Percentiles rank a stretch among this genome's conserved stretches.
Conservation (phyloP, 2,113 vertebrate species). For the Gallinago paraguaiae region DNA sequence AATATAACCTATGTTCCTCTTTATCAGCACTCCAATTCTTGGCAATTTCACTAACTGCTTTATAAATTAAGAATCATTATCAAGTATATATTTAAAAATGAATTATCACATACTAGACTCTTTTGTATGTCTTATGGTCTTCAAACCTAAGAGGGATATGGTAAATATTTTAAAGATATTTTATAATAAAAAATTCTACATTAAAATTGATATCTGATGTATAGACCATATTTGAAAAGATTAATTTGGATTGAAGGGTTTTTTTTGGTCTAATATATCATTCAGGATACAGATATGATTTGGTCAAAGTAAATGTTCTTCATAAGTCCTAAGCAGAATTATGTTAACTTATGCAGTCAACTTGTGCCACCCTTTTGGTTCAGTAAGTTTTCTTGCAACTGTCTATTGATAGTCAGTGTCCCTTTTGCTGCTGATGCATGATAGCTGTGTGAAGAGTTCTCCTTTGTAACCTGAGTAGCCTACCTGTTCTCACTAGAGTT, state of each 20-base stretch:
- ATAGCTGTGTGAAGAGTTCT: background rate
- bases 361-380: background rate
- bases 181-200: background rate
- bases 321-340: background rate
- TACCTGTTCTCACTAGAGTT: background rate
- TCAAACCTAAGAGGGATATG: background rate
- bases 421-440: background rate
- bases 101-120: background rate
- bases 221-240: background rate
- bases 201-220: background rate
- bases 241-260: background rate
- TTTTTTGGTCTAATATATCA: background rate
- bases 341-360: background rate
- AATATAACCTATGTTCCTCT: background rate
- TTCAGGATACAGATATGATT: background rate
- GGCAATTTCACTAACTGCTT: background rate
- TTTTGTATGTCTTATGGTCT: background rate
- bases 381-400: background rate
- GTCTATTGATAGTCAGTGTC: background rate
- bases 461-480: background rate
- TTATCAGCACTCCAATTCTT: background rate
- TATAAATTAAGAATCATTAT: background rate
- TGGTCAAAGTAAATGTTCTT: background rate
- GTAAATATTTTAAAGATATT: background rate
- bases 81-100: background rate